Evolutionary conservation across 2,888 invertebrate species (phyloP), one percentile per base, ranked within the genome.

Genomic region (Acleris literana): DNA sequence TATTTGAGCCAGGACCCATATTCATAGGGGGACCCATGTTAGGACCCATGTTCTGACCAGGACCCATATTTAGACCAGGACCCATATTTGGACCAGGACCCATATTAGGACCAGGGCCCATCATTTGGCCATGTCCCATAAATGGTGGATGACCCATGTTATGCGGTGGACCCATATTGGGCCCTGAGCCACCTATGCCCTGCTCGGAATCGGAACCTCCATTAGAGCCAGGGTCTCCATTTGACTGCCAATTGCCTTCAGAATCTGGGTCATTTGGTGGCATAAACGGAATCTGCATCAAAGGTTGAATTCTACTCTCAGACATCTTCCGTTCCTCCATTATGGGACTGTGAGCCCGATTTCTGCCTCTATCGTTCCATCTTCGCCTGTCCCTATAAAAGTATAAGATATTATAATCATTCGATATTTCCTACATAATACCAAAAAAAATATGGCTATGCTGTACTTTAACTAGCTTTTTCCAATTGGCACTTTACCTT

Each of bases 231-330:
- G 58, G 63, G 5, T 72, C 74, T 58, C 77, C 68, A 43, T 75
- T 71, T 59, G 74, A 71, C 22, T 72, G 75, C 90, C 92, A 90
- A 63, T 75, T 74, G 51, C 80, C 78, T 43, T 70, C 73, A 46
- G 81, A 74, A 63, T 85, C 84, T 6, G 84, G 77, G 43, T 81
- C 82, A 56, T 85, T 83, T 33, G 86, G 87, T 16, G 82, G 83
- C 75, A 80, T 81, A 22, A 88, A 74, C 70, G 88, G 82, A 11
- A 87, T 78, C 78, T 91, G 90, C 89, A 90, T 90, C 6, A 88
- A 81, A 22, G 89, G 72, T 62, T 86, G 87, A 67, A 89, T 90
- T 63, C 76, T 79, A 22, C 84, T 86, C 17, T 67, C 65, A 46
- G 68, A 65, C 71, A 82, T 83, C 57, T 81, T 86, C 72, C 85